Evolutionary conservation across 2,797 vertebrate species (phyloP).

Genomic region (Lepilemur ruficaudatus): DNA sequence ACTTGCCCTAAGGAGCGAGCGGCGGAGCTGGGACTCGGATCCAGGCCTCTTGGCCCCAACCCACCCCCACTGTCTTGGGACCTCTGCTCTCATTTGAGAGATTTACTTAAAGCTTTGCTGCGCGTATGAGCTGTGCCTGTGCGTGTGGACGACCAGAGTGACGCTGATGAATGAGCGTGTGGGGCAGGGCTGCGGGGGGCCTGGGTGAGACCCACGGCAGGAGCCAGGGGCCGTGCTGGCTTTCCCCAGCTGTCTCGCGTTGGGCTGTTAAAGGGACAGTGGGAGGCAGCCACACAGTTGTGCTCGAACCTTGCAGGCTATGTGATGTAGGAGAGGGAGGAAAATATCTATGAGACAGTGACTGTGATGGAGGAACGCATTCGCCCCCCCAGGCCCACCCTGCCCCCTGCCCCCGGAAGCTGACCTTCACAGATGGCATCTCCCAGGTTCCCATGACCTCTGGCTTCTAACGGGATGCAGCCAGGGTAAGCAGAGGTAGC

Average conservation of each 20-base stretch:
- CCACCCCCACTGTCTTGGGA: neutral
- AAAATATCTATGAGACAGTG: neutral
- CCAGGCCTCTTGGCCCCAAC: neutral
- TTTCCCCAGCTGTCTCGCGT: neutral
- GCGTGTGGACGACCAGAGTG: neutral
- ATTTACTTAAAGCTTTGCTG: neutral
- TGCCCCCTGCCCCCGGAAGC: neutral
- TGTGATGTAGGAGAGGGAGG: neutral
- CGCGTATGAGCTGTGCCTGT: neutral
- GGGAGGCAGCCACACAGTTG: neutral
- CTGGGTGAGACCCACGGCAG: neutral
- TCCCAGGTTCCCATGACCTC: neutral
- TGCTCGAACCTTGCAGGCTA: neutral
- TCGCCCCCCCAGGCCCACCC: fast-evolving
- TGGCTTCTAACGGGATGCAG: neutral
- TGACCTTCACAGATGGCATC: neutral
- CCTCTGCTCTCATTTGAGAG: neutral
- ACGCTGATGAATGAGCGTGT: too few relatives aligned
- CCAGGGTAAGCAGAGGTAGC: neutral
- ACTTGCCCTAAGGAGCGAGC: neutral
- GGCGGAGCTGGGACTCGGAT: neutral
- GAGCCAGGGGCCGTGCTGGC: neutral
- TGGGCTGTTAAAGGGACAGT: neutral
- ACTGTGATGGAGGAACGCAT: neutral
- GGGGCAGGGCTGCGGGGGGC: neutral